Base-by-base conservation (phyloP, 2,113 vertebrate species). In the Campylorhamphus procurvoides region DNA sequence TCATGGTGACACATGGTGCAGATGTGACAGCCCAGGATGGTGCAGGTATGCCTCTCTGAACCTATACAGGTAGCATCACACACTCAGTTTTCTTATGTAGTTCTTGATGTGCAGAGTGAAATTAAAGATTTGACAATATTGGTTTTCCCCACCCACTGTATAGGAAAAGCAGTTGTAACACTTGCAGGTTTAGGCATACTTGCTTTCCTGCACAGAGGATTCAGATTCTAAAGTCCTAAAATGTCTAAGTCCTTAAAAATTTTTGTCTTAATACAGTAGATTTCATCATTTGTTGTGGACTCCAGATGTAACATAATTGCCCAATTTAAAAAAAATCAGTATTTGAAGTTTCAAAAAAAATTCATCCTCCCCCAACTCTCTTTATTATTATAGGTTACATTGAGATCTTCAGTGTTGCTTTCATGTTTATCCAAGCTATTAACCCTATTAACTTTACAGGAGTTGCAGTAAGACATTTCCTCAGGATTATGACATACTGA, bases 1-100 rank as follows among this genome's bases (percentile, higher is more conserved):
- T 98, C 74, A 99, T 99, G 96, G 94, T 99, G 88, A 94, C 98
- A 23, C 99, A 99, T 15, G 99, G 99, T 72, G 98, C 97, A 60
- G 99, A 99, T 89, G 97, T 99, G 82, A 97, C 99, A 50, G 94
- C 98, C 84, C 98, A 98, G 63, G 99, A 99, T 62, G 94, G 97
- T 96, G 97, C 99, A 96, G 99, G 99, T 99, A 98, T 23, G 95
- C 84, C 58, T 75, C 53, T 69, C 12, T 35, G 14, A 88, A 47
- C 14, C 6, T 79, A 64, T 29, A 12, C 17, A 3, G 25, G 6
- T 29, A 78, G 28, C 17, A 20, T 46, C 49, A 62, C 46, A 35
- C 6, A 8, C 15, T 77, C 24, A 28, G 0, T 62, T 77, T 86
- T 18, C 18, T 27, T 66, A 0, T 31, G 10, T n/a, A 40, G 16